Base-by-base conservation (phyloP, 23 tunicate genomes). In the Trididemnum clinides region DNA sequence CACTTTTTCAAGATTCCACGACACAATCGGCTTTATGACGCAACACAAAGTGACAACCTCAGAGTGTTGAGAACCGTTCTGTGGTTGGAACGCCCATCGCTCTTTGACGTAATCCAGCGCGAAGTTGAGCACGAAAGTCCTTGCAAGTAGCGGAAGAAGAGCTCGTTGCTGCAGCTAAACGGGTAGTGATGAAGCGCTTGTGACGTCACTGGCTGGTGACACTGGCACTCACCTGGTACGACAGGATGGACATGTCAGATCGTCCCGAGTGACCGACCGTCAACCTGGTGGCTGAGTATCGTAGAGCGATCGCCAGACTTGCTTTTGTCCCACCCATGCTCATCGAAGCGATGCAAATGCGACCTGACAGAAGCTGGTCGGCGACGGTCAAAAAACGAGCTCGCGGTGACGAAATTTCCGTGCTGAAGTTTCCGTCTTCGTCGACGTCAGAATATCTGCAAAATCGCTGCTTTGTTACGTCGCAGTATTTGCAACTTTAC, bases 341-440 rank as follows among this genome's bases (percentile, higher is more conserved):
- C 99, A 96, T 96, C 1, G 99, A 90, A n/a, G 99, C 99, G 66
- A 96, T 96, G 88, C 99, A 96, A n/a, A 96, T 91, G 28, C 99
- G 86, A 21, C 99, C 99, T 21, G 99, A 91, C 32, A 96, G 64
- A 2, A 96, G 88, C 39, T 96, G 99, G 70, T 96, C 99, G 4
- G 99, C 99, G 21, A 96, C 99, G 0, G 99, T 90, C 5, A 96
- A 82, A 63, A 96, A 96, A 57, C 99, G 58, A 0, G 81, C 97
- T n/a, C 99, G 51, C n/a, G 54, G 64, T 0, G 99, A 96, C 38
- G 84, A 83, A 51, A 96, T 96, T 4, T 76, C 4, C 1, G 92
- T 77, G 33, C 86, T 88, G 79, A 91, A 96, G 30, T 80, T 91
- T 34, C 99, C 99, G 37, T 88, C 87, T 50, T 51, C 89, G 1